Evolutionary conservation across 2,797 vertebrate species (phyloP), one percentile per base, ranked within the genome.

Genomic region (Paedocypris micromegethes): DNA sequence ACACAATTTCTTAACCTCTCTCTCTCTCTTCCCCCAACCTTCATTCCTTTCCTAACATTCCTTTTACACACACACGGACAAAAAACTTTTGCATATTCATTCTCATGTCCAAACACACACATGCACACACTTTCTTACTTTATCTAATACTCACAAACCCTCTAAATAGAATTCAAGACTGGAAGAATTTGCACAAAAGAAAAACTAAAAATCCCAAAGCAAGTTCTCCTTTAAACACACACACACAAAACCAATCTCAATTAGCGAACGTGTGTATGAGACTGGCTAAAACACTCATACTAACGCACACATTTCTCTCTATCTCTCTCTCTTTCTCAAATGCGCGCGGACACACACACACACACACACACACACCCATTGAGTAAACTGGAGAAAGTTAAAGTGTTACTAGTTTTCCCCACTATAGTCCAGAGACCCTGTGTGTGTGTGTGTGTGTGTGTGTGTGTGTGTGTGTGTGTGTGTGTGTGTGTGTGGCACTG

Each of bases 391-490:
- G n/a, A 56, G 64, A 68, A 72, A 66, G 76, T 70, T 77, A 77
- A 77, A 72, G 66, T 70, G 51, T 77, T 54, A 75, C 73, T 67
- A 58, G 54, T 61, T 37, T n/a, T 49, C 42, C 5, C 40, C 57
- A 42, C 8, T 9, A 43, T 7, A 66, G 41, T 43, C 52, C 48
- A 62, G 45, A 58, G 50, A 58, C 48, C 56, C 46, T 40, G 23
- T 67, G 48, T 41, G 23, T 23, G 23, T 23, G 23, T 23, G 23
- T 23, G 23, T 23, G 23, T 23, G 23, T 23, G 23, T 23, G 23
- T 23, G 23, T 23, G 23, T 23, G 23, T 23, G 44, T 23, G 37
- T 43, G 23, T 23, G 23, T 23, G 23, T 23, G 23, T 23, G 23
- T 23, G 23, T 23, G 23, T 23, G 23, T 23, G 23, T 23, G 44